Evolutionary conservation across 2,113 vertebrate species (phyloP), one percentile per base, ranked within the genome.

Genomic region (Athene noctua): DNA sequence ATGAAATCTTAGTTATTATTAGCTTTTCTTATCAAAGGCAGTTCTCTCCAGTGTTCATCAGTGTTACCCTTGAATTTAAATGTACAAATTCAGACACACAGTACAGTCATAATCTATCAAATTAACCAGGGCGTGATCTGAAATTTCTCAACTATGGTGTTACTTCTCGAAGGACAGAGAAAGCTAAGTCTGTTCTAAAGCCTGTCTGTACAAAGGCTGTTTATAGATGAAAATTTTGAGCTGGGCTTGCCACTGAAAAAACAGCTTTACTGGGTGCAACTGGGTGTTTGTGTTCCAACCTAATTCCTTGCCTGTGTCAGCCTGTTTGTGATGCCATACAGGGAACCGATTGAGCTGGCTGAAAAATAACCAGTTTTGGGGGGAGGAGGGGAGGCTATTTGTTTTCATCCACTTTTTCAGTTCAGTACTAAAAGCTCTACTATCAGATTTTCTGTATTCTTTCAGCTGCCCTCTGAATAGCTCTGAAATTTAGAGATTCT

Each of bases 241-340:
- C 74, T 67, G 38, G 65, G 8, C 38, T 87, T 0, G 4, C 38
- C 40, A 11, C 32, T 79, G 52, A 47, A 67, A 88, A 84, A 82
- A 71, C 1, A 71, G 47, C 85, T 75, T 90, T 81, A 81, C 32
- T 65, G 75, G 65, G 61, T 74, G 79, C 65, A 88, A 91, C 55
- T 68, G 51, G 40, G n/a, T 63, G 54, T 92, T 90, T 71, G 62
- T 73, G 23, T 82, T 77, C 44, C 75, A 86, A 36, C 29, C 77
- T 59, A 88, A 88, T 73, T 82, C 91, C 54, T 83, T 61, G 54
- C 71, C 90, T 90, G 70, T 94, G n/a, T 87, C 52, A 93, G 81
- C 74, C 36, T 78, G 72, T 78, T 91, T 72, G 75, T 55, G 81
- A 72, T 52, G 57, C 62, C 5, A 3, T n/a, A 51, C 51, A 59